Conservation (phyloP, 2,888 invertebrate species). For the Leucoma salicis region DNA sequence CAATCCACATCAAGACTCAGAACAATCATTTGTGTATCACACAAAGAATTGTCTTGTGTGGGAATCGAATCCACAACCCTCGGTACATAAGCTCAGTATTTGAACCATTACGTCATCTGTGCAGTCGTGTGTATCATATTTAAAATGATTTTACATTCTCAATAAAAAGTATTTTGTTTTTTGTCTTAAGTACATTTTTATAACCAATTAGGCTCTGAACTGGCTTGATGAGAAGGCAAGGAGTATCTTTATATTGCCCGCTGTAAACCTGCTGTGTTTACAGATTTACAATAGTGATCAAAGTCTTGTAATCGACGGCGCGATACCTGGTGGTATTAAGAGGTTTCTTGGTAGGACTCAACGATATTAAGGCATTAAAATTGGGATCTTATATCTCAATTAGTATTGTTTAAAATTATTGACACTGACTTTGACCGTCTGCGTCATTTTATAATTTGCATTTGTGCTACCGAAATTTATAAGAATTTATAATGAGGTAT, state of each 20-base stretch:
- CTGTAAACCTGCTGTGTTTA: constrained; percentile 37
- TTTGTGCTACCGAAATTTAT: too few relatives aligned
- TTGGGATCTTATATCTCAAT: not conserved
- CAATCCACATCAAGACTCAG: too few relatives aligned
- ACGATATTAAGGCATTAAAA: not conserved
- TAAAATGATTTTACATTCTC: too few relatives aligned
- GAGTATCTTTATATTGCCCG: constrained; percentile 17
- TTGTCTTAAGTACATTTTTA: constrained; percentile 8
- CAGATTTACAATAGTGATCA: constrained; percentile 56
- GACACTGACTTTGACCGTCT: too few relatives aligned
- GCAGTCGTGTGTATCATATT: too few relatives aligned
- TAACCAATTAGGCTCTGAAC: constrained; percentile 31
- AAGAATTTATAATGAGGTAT: too few relatives aligned
- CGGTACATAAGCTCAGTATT: too few relatives aligned
- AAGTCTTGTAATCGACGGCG: constrained; percentile 49
- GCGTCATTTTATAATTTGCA: too few relatives aligned
- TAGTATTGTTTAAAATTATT: not conserved
- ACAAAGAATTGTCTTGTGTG: too few relatives aligned
- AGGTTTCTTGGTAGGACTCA: not conserved
- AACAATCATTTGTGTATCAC: too few relatives aligned
- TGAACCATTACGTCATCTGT: too few relatives aligned
- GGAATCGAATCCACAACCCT: too few relatives aligned
- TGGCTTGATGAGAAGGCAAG: constrained; percentile 29
- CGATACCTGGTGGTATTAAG: not conserved
- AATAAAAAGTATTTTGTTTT: not conserved